These are phyloP conservation scores for Cerceris rybyensis DNA, from an alignment of 2,888 invertebrate genomes.

Conservation along the genomic window DNA sequence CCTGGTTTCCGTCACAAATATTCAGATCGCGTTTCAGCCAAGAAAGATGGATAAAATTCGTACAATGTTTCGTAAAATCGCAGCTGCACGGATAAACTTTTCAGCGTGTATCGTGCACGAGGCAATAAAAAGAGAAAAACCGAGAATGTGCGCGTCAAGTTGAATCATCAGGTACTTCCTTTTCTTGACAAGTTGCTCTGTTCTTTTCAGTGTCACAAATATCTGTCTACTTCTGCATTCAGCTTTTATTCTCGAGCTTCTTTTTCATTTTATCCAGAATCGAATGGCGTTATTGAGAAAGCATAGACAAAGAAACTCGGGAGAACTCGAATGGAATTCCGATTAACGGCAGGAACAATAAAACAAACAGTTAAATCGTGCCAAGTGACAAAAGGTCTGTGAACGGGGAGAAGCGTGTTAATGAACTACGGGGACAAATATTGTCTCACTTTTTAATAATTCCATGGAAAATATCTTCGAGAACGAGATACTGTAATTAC, in stretches of 20 bases:
- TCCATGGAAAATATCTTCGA: too few relatives aligned
- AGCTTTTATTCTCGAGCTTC: conserved; percentile 3
- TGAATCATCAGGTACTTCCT: conserved; percentile 43
- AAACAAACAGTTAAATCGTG: too few relatives aligned
- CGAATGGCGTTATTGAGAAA: conserved; percentile 5
- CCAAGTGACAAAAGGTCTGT: too few relatives aligned
- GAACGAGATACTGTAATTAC: too few relatives aligned
- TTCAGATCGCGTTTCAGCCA: too few relatives aligned
- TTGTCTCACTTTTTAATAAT: too few relatives aligned
- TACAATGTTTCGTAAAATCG: not conserved
- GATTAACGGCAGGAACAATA: conserved; percentile 4
- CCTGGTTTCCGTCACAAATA: not conserved
- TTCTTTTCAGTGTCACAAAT: conserved; percentile 34
- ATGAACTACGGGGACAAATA: too few relatives aligned
- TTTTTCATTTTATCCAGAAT: conserved; percentile 11
- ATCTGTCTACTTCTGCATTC: conserved; percentile 31
- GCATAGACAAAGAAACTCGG: conserved; percentile 17
- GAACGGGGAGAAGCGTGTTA: too few relatives aligned
- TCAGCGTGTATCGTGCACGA: not conserved
- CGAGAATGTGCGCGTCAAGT: conserved; percentile 33
- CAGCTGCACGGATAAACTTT: not conserved
- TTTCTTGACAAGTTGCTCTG: conserved; percentile 20
- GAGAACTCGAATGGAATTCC: conserved; percentile 19
- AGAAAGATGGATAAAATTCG: not conserved
- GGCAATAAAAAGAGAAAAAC: conserved; percentile 16